A percentile compares a stretch with the other conserved stretches of the same genome.
Evolutionary conservation across 2,113 vertebrate genomes (phyloP).

Genomic region (Podilymbus podiceps): DNA sequence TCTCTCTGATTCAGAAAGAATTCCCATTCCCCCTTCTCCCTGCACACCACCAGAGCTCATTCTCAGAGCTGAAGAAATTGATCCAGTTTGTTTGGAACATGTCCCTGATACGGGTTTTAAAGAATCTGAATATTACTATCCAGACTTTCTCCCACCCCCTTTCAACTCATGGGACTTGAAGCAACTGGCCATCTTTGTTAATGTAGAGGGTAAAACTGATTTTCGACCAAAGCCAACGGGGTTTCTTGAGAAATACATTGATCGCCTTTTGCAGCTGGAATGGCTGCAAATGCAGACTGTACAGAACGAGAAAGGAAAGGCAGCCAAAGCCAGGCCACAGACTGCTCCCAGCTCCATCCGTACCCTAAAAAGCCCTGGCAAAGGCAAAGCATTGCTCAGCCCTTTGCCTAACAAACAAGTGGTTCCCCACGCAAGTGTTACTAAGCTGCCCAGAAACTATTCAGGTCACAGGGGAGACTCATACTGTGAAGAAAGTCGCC

Average conservation of each 20-base stretch:
- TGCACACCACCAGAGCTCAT: conserved; percentile 81
- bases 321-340: conserved; percentile 58
- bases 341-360: background rate
- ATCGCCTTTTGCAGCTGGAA: conserved; percentile 85
- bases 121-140: conserved; percentile 68
- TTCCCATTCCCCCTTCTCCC: conserved; percentile 62
- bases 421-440: background rate
- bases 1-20: conserved; percentile 86
- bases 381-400: conserved; percentile 19
- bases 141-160: conserved; percentile 88
- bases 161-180: conserved; percentile 88
- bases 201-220: conserved; percentile 66
- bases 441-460: conserved; percentile 23
- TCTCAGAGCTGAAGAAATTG: conserved; percentile 84
- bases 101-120: background rate
- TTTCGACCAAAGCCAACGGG: conserved; percentile 66
- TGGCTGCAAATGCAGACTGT: conserved; percentile 84
- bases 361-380: conserved; percentile 65
- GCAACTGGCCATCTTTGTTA: conserved; percentile 78
- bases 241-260: conserved; percentile 80
- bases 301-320: conserved; percentile 75
- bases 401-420: background rate
- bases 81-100: conserved; percentile 56
- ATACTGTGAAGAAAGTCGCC: background rate
- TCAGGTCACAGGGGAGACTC: conserved; percentile 21